Evolutionary conservation across 2,888 invertebrate species (phyloP).

Genomic region (Oscheius myriophilus): DNA sequence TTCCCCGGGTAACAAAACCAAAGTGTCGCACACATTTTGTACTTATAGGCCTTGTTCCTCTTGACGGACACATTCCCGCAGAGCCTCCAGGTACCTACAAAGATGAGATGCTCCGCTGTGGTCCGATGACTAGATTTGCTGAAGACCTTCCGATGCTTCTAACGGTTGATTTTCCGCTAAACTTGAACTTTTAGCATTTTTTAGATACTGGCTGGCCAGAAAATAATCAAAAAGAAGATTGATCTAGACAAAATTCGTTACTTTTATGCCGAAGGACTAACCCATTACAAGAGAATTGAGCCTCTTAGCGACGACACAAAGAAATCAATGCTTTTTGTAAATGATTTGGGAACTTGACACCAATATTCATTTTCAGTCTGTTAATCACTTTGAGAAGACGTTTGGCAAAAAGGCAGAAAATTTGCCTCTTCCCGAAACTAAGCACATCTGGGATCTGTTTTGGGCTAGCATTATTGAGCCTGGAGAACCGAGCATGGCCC

Average conservation of each 20-base stretch:
- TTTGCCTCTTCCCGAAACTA: slow-evolving; percentile 16
- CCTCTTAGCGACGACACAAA: neutral
- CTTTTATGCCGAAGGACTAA: slow-evolving; percentile 6
- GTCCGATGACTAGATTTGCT: slow-evolving; percentile 22
- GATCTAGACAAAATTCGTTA: neutral
- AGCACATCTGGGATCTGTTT: slow-evolving; percentile 9
- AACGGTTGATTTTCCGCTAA: neutral
- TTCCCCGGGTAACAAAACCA: neutral
- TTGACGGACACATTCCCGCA: slow-evolving; percentile 9
- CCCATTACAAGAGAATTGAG: slow-evolving; percentile 12
- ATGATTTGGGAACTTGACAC: too few relatives aligned
- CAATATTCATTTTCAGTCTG: slow-evolving; percentile 2
- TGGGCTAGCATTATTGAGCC: slow-evolving; percentile 12
- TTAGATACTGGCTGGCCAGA: neutral
- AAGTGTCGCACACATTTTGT: too few relatives aligned
- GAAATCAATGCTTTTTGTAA: neutral
- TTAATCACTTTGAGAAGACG: slow-evolving; percentile 16
- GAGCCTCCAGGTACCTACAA: slow-evolving; percentile 2
- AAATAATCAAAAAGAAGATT: neutral
- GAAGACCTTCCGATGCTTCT: slow-evolving; percentile 10
- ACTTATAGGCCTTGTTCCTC: neutral
- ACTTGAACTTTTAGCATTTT: neutral
- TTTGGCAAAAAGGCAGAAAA: neutral
- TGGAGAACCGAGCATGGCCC: slow-evolving; percentile 5
- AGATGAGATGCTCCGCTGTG: slow-evolving; percentile 12